Percentiles rank a stretch among this genome's conserved stretches.
Conservation (phyloP, 2,113 vertebrate species). For the Leptobrachium ailaonicum region DNA sequence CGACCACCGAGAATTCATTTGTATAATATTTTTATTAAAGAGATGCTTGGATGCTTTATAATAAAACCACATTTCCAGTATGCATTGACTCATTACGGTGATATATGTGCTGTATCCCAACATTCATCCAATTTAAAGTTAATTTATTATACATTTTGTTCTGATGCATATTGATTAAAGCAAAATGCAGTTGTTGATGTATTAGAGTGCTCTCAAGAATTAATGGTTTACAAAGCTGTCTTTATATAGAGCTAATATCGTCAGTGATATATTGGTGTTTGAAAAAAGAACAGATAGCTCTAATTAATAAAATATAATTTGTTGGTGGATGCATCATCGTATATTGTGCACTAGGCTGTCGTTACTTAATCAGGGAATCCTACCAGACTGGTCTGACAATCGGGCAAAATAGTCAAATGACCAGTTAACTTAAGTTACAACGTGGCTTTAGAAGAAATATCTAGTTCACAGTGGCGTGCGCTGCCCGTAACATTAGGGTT, state of each 20-base stretch:
- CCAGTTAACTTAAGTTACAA: too few species aligned
- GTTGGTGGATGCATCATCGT: too few species aligned
- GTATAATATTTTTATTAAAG: neutral
- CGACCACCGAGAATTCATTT: too few species aligned
- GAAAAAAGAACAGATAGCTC: too few species aligned
- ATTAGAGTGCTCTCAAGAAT: conserved; percentile 37
- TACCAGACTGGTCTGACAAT: too few species aligned
- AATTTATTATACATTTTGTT: conserved; percentile 47
- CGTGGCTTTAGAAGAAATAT: too few species aligned
- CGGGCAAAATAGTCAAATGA: too few species aligned
- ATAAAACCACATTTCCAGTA: conserved; percentile 34
- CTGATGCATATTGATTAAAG: conserved; percentile 45
- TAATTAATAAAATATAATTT: too few species aligned
- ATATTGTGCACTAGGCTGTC: too few species aligned
- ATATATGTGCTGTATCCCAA: conserved; percentile 28
- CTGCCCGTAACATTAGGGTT: too few species aligned
- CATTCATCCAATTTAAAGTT: conserved; percentile 47
- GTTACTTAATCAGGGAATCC: too few species aligned
- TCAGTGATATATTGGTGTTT: neutral
- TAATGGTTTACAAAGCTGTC: conserved; percentile 31
- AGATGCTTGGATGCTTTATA: conserved; percentile 11
- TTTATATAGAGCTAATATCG: conserved; percentile 17
- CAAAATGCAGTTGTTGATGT: conserved; percentile 39
- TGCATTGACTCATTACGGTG: conserved; percentile 37
- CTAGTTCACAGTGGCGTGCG: too few species aligned